These are phyloP conservation scores for Nicator chloris DNA, from an alignment of 2,113 vertebrate species.

Conservation along the genomic window DNA sequence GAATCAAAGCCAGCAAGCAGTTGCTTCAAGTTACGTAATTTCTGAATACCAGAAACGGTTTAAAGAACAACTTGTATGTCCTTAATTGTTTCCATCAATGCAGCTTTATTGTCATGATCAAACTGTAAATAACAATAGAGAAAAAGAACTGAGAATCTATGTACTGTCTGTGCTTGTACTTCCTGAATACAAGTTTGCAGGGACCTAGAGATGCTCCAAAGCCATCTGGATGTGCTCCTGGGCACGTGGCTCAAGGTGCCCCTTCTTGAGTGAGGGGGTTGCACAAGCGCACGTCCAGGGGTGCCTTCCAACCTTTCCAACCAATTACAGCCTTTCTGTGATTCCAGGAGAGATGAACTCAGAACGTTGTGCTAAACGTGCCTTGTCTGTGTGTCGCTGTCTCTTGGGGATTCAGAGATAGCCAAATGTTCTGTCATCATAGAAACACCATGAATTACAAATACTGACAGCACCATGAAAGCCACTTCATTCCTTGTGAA, in stretches of 20 bases:
- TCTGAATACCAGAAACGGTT: background rate
- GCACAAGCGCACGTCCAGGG: background rate
- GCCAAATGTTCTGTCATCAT: background rate
- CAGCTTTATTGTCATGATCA: background rate
- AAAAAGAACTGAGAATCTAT: background rate
- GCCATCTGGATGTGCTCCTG: background rate
- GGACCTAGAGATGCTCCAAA: background rate
- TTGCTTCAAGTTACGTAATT: background rate
- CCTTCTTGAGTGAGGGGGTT: background rate
- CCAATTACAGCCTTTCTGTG: accelerated
- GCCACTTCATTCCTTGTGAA: background rate
- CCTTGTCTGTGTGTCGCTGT: accelerated
- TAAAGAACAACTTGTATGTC: background rate
- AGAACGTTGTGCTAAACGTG: background rate
- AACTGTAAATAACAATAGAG: background rate
- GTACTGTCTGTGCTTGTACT: background rate
- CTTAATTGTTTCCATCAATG: background rate
- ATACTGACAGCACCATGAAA: background rate
- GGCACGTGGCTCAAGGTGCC: background rate
- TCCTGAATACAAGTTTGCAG: background rate
- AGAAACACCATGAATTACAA: background rate
- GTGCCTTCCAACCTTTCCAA: background rate
- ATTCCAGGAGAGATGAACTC: background rate
- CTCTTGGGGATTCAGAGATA: background rate
- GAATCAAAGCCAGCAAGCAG: background rate